Evolutionary conservation across 2,113 vertebrate species (phyloP), one percentile per base, ranked within the genome.

Genomic region (Lanius collurio): DNA sequence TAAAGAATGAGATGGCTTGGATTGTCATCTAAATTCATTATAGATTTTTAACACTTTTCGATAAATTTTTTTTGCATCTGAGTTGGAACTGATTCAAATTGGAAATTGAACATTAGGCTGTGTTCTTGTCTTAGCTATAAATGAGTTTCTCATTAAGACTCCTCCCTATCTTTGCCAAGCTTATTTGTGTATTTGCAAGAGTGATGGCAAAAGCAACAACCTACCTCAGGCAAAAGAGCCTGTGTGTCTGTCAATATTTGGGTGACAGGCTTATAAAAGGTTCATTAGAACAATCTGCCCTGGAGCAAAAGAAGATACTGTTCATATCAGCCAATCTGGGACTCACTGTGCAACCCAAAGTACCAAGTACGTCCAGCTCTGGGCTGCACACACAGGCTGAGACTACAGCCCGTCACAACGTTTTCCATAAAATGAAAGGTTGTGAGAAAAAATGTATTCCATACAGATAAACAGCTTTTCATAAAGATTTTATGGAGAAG

Each of bases 201-300:
- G 69, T 22, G 76, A 84, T 31, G 71, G 53, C 60, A 80, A 56
- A 73, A 94, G 76, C 59, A 67, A 53, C 18, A 83, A 42, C 17
- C 11, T 63, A 93, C 94, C 91, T 83, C 35, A 60, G 95, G 95
- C 86, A 83, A 87, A 94, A 94, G 53, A 82, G 65, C 39, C 81
- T 89, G 44, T 71, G 33, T 91, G 62, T 75, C 78, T 96, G 79
- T 83, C 94, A 93, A n/a, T 79, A 71, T 93, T 75, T 90, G 62
- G 59, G 68, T 78, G 82, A 94, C 13, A 64, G 63, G 33, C 65
- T 94, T 89, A 85, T 74, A 94, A 94, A 93, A 83, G 64, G 59
- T 92, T 96, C 53, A 91, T 20, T 82, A 84, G 49, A 95, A 89
- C 46, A 79, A 70, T 28, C 73, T 63, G 68, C 73, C 90, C 76